Evolutionary conservation across 2,888 invertebrate species (phyloP).

Genomic region (Venustoraphidia nigricollis): DNA sequence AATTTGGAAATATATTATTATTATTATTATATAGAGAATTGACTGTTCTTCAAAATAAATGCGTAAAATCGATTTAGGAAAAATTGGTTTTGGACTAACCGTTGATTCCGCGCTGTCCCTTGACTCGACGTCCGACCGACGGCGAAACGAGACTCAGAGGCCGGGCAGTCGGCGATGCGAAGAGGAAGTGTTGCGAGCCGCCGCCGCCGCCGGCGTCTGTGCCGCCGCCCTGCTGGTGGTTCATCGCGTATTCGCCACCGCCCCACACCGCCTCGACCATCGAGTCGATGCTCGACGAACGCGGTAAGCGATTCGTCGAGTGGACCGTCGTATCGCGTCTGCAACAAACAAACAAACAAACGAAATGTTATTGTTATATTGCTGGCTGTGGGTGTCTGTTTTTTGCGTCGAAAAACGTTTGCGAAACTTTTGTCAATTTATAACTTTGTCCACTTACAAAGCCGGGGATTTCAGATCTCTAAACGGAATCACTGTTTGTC

Average conservation of each 20-base stretch:
- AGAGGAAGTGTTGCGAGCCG: constrained; percentile 23
- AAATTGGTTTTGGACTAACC: constrained; percentile 36
- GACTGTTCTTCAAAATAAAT: no score
- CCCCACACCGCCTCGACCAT: constrained; percentile 55
- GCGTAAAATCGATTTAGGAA: no score
- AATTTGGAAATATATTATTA: no score
- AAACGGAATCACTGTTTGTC: no score
- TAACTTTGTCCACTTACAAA: no score
- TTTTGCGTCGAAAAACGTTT: no score
- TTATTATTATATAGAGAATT: no score
- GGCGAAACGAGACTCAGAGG: constrained; percentile 53
- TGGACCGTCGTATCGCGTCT: constrained; percentile 35
- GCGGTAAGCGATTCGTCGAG: constrained; percentile 37
- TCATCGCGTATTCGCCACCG: constrained; percentile 13
- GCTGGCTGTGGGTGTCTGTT: no score
- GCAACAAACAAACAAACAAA: constrained; percentile 13
- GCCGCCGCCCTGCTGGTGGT: constrained; percentile 27
- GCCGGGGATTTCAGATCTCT: no score
- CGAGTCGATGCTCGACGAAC: constrained; percentile 69
- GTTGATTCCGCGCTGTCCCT: constrained; percentile 56
- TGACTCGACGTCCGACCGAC: constrained; percentile 57
- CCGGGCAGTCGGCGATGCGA: constrained; percentile 30
- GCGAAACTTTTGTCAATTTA: no score
- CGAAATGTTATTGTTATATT: no score
- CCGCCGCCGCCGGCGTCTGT: constrained; percentile 18